A percentile compares a stretch with the other conserved stretches of the same genome.
phyloP scores from a whole-genome alignment of 2,113 vertebrate genomes.

The Passer montanus region DNA sequence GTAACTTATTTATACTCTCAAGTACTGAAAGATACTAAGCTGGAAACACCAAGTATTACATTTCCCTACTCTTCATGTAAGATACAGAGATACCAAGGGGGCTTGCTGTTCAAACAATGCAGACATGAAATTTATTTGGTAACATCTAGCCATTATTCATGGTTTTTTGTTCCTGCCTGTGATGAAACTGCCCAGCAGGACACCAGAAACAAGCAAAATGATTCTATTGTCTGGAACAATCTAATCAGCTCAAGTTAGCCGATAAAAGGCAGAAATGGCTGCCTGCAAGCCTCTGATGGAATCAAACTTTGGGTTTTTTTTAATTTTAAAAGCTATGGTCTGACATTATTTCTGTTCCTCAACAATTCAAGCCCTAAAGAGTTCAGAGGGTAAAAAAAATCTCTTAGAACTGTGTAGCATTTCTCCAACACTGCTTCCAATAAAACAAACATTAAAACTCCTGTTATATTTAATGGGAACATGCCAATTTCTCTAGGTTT shows the following conservation, averaged over 20 bases:
- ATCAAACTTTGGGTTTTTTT: background rate
- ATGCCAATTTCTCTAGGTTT: background rate
- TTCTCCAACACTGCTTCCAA: background rate
- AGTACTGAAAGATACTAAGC: background rate
- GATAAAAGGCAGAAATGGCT: conserved; percentile 10
- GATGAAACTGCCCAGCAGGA: conserved; percentile 49
- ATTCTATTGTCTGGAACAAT: conserved; percentile 47
- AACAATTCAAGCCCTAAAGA: background rate
- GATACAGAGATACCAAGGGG: background rate
- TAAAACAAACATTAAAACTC: background rate
- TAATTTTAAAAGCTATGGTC: background rate
- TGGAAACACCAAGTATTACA: background rate
- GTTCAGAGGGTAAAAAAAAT: background rate
- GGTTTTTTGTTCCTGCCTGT: background rate
- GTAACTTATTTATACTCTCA: background rate
- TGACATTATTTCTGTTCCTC: background rate
- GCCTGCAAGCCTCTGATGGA: background rate
- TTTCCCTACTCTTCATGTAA: background rate
- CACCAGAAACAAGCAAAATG: conserved; percentile 26
- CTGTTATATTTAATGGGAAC: background rate
- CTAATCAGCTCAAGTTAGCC: conserved; percentile 17
- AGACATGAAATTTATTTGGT: background rate
- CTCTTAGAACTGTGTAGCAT: background rate
- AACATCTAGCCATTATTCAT: conserved; percentile 30
- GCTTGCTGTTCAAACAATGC: background rate